phyloP scores from a whole-genome alignment of 2,888 invertebrate genomes.

The Papilio gigon region DNA sequence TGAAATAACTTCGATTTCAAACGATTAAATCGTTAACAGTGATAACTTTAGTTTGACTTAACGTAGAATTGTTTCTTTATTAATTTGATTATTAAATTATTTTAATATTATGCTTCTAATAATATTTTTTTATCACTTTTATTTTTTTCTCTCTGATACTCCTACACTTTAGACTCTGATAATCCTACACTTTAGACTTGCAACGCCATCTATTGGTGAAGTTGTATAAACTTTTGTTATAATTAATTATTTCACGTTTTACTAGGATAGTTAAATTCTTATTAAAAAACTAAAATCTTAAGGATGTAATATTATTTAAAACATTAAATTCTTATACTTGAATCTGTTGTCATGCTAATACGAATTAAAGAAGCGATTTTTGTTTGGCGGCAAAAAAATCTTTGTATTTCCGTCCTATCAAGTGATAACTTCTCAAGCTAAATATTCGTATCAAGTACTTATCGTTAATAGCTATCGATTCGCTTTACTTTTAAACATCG shows the following conservation, averaged over 20 bases:
- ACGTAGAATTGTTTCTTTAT: too few relatives aligned
- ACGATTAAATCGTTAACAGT: background rate
- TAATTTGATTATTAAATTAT: background rate
- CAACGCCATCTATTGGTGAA: constrained; percentile 19
- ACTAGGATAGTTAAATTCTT: too few relatives aligned
- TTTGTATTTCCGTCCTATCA: too few relatives aligned
- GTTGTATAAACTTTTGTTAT: background rate
- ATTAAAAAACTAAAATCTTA: too few relatives aligned
- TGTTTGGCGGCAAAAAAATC: background rate
- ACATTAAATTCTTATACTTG: too few relatives aligned
- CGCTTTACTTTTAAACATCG: background rate
- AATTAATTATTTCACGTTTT: too few relatives aligned
- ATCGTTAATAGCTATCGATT: background rate
- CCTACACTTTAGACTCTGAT: background rate
- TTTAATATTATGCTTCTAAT: background rate
- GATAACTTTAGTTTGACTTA: too few relatives aligned
- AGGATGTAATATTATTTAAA: too few relatives aligned
- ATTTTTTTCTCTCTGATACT: background rate
- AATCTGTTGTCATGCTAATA: too few relatives aligned
- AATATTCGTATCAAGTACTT: background rate
- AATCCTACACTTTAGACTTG: too few relatives aligned
- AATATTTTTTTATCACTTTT: background rate
- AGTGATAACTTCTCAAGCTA: background rate
- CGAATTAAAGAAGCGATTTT: background rate
- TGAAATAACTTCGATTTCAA: background rate